Conservation (phyloP, 2,888 invertebrate species). For the Eustalomyia histrio region DNA sequence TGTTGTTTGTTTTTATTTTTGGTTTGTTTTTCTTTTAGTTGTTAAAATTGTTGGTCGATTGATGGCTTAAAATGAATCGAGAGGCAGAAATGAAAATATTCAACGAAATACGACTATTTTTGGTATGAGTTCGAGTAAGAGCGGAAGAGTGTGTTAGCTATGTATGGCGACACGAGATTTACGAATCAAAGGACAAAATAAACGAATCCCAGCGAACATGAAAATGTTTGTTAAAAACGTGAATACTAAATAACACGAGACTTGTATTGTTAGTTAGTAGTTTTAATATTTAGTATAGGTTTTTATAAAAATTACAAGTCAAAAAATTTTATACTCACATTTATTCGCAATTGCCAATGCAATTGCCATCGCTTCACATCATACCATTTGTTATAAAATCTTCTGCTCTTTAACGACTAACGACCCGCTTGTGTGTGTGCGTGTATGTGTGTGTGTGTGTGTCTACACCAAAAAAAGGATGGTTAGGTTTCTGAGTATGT, state of each 20-base stretch:
- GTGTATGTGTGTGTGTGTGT: constrained; percentile 51
- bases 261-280: constrained; percentile 20
- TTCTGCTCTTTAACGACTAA: neutral
- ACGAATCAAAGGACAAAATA: constrained; percentile 63
- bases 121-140: constrained; percentile 56
- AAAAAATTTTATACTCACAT: constrained; percentile 17
- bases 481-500: constrained; percentile 10
- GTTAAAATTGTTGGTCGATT: neutral
- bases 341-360: constrained; percentile 24
- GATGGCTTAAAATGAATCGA: constrained; percentile 24
- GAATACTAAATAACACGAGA: constrained; percentile 48
- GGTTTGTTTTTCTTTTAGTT: neutral
- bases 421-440: neutral
- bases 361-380: constrained; percentile 6
- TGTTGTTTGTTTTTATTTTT: neutral
- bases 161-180: constrained; percentile 44
- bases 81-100: neutral
- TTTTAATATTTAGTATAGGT: constrained; percentile 8
- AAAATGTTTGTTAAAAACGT: constrained; percentile 33
- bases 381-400: neutral
- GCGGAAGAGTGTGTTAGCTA: neutral
- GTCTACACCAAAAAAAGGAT: constrained; percentile 10
- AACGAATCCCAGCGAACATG: constrained; percentile 57
- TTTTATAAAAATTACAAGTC: constrained; percentile 9
- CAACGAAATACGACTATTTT: neutral